Evolutionary conservation across 2,888 invertebrate genomes (phyloP).

Genomic region (Erebia ligea): DNA sequence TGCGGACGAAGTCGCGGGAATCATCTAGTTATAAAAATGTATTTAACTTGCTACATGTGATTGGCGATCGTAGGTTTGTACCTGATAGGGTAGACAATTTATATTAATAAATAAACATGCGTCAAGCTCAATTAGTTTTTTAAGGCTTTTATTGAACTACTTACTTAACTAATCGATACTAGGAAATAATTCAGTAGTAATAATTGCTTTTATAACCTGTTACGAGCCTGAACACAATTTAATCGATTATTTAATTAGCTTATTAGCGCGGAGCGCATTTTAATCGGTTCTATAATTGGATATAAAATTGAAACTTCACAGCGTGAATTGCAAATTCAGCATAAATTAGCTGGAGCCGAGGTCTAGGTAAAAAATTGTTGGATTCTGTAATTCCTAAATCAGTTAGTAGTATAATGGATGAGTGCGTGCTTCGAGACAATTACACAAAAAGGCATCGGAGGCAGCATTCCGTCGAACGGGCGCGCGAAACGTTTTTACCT

Average conservation of each 20-base stretch:
- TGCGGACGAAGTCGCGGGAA: no score
- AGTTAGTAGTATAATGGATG: slow-evolving; percentile 81
- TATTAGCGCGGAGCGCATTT: slow-evolving; percentile 21
- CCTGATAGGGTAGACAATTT: no score
- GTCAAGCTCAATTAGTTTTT: slow-evolving; percentile 14
- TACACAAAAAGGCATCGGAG: slow-evolving; percentile 75
- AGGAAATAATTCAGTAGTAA: slow-evolving; percentile 21
- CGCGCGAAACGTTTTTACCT: slow-evolving; percentile 64
- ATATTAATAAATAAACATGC: slow-evolving; percentile 5
- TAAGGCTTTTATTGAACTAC: slow-evolving; percentile 11
- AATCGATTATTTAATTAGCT: slow-evolving; percentile 31
- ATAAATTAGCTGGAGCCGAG: slow-evolving; percentile 42
- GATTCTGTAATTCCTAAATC: slow-evolving; percentile 63
- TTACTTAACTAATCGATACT: slow-evolving; percentile 18
- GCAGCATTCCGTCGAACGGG: slow-evolving; percentile 72
- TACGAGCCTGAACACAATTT: slow-evolving; percentile 16
- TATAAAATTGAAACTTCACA: slow-evolving; percentile 29
- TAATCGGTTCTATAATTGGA: slow-evolving; percentile 26
- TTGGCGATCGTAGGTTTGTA: background rate
- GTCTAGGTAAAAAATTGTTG: slow-evolving; percentile 53
- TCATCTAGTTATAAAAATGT: no score
- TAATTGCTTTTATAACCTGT: slow-evolving; percentile 28
- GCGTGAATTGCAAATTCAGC: slow-evolving; percentile 37
- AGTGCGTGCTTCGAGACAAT: slow-evolving; percentile 79
- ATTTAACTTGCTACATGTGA: no score